Conservation (phyloP, 1,140 invertebrate species). For the Alviniconcha marisindica region DNA sequence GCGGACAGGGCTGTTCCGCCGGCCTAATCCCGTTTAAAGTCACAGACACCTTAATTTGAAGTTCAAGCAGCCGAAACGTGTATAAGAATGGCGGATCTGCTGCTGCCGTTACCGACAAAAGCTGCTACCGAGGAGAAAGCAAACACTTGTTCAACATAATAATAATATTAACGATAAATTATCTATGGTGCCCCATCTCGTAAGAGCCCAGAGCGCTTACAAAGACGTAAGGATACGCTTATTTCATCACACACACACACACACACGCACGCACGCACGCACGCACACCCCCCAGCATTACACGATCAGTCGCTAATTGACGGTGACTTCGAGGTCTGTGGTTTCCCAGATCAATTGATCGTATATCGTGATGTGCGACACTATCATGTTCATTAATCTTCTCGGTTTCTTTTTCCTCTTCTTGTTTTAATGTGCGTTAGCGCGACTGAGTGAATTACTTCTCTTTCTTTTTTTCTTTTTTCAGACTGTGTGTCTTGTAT, state of each 20-base stretch:
- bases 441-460: not conserved
- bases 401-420: not conserved
- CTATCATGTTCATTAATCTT: not conserved
- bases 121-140: no score
- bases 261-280: not conserved
- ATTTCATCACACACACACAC: not conserved
- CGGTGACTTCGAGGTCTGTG: not conserved
- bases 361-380: not conserved
- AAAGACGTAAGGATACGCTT: not conserved
- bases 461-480: not conserved
- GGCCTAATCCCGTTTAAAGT: no score
- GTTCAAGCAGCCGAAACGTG: no score
- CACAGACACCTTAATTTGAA: no score
- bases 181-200: no score
- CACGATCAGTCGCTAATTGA: not conserved
- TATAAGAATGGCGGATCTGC: no score
- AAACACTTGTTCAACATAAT: no score
- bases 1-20: no score
- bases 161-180: no score
- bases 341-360: not conserved
- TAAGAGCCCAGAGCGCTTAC: not conserved
- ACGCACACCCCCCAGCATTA: not conserved
- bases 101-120: no score
- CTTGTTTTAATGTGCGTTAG: no score
- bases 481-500: slow-evolving; percentile 18